phyloP scores from a whole-genome alignment of 2,888 invertebrate species.

The Mythimna loreyi region DNA sequence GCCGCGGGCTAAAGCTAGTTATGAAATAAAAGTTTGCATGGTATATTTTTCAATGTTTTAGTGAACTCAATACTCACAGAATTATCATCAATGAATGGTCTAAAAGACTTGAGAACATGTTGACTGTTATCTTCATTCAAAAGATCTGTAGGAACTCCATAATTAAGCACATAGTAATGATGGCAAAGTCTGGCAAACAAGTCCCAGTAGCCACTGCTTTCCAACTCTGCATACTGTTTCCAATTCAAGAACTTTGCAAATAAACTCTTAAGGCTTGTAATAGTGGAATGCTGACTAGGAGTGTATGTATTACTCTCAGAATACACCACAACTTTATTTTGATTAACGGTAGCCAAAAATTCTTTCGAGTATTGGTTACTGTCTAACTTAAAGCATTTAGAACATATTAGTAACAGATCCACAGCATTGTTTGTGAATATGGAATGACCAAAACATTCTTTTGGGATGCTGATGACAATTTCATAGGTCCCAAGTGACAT shows the following conservation, averaged over 20 bases:
- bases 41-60: background rate
- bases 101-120: constrained; percentile 77
- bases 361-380: constrained; percentile 54
- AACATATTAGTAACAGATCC: constrained; percentile 75
- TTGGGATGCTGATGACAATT: constrained; percentile 64
- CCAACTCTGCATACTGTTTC: constrained; percentile 76
- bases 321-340: constrained; percentile 67
- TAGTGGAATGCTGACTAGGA: constrained; percentile 70
- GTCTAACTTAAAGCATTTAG: constrained; percentile 76
- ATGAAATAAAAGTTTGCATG: background rate
- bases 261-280: constrained; percentile 74
- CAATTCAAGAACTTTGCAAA: constrained; percentile 83
- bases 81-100: constrained; percentile 65
- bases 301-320: constrained; percentile 68
- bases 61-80: constrained; percentile 47
- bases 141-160: constrained; percentile 75
- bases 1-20: too few species aligned
- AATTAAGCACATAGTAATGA: constrained; percentile 83
- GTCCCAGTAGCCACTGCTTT: constrained; percentile 76
- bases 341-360: constrained; percentile 58
- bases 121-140: constrained; percentile 76
- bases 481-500: constrained; percentile 78
- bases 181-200: constrained; percentile 77
- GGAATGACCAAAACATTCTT: constrained; percentile 69
- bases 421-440: constrained; percentile 73